A percentile compares a stretch with the other conserved stretches of the same genome.
Evolutionary conservation across 2,888 invertebrate genomes (phyloP).

Genomic region (Argynnis bischoffii): DNA sequence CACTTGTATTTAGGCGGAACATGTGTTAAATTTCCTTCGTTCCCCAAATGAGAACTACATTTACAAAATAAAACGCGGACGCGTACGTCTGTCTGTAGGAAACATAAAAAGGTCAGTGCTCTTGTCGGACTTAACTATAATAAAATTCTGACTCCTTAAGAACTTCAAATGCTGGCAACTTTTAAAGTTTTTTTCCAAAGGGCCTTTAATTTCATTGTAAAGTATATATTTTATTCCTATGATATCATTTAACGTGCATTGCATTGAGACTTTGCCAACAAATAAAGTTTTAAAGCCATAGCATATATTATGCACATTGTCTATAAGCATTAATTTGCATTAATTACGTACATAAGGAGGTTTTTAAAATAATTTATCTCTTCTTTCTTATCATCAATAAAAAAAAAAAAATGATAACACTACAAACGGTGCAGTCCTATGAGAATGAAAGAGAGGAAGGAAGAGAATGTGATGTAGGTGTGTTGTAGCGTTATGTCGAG

Average conservation of each 20-base stretch:
- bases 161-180: slow-evolving; percentile 24
- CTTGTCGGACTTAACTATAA: slow-evolving; percentile 51
- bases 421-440: no score
- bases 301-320: background rate
- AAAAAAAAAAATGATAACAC: no score
- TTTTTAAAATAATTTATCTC: no score
- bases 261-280: slow-evolving; percentile 29
- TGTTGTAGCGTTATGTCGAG: no score
- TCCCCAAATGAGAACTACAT: slow-evolving; percentile 50
- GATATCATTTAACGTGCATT: slow-evolving; percentile 31
- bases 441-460: no score
- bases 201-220: slow-evolving; percentile 15
- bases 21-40: slow-evolving; percentile 55
- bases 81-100: slow-evolving; percentile 65
- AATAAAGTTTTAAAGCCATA: slow-evolving; percentile 7
- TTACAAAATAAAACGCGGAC: slow-evolving; percentile 72
- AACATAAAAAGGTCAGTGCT: slow-evolving; percentile 71
- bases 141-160: slow-evolving; percentile 27
- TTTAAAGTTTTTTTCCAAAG: slow-evolving; percentile 18
- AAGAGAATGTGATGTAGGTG: no score
- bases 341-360: no score
- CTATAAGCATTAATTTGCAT: no score
- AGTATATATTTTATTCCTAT: slow-evolving; percentile 24
- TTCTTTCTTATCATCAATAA: no score
- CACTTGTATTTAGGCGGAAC: slow-evolving; percentile 51